phyloP scores from a whole-genome alignment of 2,113 vertebrate species.

The Nestor notabilis region DNA sequence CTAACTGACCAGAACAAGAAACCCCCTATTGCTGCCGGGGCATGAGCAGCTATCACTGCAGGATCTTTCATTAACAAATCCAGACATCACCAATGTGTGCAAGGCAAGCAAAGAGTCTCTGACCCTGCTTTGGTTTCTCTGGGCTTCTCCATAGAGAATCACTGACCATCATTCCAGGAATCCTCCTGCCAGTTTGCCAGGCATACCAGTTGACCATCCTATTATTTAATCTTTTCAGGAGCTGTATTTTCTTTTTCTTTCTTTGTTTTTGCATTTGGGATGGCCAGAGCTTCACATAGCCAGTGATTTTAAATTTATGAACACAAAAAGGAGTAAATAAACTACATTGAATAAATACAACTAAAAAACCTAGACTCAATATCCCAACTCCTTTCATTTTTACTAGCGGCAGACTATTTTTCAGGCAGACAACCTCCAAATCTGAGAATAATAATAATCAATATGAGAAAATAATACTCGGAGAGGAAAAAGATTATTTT shows the following conservation, averaged over 20 bases:
- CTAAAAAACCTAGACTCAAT: background rate
- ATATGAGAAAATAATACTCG: background rate
- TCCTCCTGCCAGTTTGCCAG: background rate
- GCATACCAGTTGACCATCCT: background rate
- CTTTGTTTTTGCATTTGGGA: background rate
- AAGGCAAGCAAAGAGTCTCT: background rate
- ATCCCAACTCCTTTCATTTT: background rate
- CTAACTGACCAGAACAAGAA: background rate
- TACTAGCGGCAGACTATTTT: background rate
- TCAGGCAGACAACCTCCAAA: background rate
- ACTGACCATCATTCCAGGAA: background rate
- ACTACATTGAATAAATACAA: background rate
- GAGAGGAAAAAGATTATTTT: background rate
- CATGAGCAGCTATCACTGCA: background rate
- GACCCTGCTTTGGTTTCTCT: background rate
- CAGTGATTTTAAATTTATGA: background rate
- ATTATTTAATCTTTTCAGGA: background rate
- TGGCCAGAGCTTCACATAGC: background rate
- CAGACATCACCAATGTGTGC: background rate
- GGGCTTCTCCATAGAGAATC: background rate
- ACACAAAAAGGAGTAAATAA: background rate
- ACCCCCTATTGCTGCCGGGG: background rate
- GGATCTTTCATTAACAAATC: background rate
- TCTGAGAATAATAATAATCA: constrained; percentile 20
- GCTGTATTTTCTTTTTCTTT: background rate